These are phyloP conservation scores for Sakesphorus luctuosus DNA, from an alignment of 2,113 vertebrate genomes.

Conservation along the genomic window DNA sequence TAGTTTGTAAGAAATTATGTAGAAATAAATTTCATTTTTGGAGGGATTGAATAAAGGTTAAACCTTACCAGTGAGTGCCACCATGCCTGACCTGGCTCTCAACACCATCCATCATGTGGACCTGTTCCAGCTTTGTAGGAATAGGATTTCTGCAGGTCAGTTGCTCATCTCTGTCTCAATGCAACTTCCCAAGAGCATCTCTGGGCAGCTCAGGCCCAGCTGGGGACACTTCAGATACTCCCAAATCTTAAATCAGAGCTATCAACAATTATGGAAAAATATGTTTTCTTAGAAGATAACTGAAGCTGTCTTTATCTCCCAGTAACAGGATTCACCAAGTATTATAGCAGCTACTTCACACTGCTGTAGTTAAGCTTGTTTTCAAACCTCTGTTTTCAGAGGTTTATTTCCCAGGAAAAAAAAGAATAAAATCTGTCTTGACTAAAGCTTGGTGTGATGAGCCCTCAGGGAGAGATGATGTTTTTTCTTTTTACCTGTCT, in stretches of 20 bases:
- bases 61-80: neutral
- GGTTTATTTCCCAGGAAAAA: slow-evolving; percentile 10
- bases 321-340: neutral
- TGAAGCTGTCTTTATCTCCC: slow-evolving; percentile 28
- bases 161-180: fast-evolving
- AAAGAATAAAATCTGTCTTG: neutral
- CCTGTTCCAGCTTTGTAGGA: neutral
- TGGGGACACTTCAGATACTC: neutral
- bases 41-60: neutral
- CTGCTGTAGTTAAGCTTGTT: neutral
- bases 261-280: neutral
- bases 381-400: slow-evolving; percentile 26
- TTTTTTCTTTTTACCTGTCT: neutral
- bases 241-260: neutral
- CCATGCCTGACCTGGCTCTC: neutral
- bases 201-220: neutral
- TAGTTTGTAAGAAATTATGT: neutral
- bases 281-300: neutral
- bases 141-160: neutral
- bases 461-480: neutral
- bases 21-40: neutral
- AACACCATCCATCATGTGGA: too few relatives aligned
- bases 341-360: neutral
- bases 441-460: neutral
- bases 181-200: neutral